Conservation (phyloP, 2,797 vertebrate species). For the Mormyrops attenuatus region DNA sequence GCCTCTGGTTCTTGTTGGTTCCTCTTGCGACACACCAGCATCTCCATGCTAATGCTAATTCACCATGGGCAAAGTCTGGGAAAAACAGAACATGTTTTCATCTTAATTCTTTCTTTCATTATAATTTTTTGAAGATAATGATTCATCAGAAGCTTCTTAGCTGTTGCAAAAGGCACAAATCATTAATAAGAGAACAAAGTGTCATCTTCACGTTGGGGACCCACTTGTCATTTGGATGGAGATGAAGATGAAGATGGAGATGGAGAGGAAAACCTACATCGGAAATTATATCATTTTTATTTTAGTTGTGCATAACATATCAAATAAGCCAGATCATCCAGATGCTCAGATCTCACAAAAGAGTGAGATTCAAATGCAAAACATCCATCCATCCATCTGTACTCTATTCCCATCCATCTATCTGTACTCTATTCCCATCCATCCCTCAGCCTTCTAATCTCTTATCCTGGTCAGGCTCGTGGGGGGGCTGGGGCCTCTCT, state of each 20-base stretch:
- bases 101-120: conserved; percentile 57
- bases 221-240: conserved; percentile 60
- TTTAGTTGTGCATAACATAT: conserved; percentile 57
- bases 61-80: conserved; percentile 48
- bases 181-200: conserved; percentile 71
- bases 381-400: neutral
- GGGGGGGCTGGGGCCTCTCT: neutral
- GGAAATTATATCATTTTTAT: conserved; percentile 52
- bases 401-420: neutral
- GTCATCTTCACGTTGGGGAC: conserved; percentile 58
- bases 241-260: conserved; percentile 35
- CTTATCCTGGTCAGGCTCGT: neutral
- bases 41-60: conserved; percentile 53
- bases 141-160: conserved; percentile 56
- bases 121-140: conserved; percentile 54
- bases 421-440: neutral
- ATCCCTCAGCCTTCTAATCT: neutral
- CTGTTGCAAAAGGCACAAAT: conserved; percentile 58
- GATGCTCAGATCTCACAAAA: conserved; percentile 33
- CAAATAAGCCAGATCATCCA: conserved; percentile 55
- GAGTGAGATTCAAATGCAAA: neutral
- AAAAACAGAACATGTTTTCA: conserved; percentile 45
- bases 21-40: conserved; percentile 33
- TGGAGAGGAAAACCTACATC: conserved; percentile 47
- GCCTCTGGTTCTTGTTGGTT: neutral